Evolutionary conservation across 2,888 invertebrate species (phyloP).

Genomic region (Melikaiella ostensackeni): DNA sequence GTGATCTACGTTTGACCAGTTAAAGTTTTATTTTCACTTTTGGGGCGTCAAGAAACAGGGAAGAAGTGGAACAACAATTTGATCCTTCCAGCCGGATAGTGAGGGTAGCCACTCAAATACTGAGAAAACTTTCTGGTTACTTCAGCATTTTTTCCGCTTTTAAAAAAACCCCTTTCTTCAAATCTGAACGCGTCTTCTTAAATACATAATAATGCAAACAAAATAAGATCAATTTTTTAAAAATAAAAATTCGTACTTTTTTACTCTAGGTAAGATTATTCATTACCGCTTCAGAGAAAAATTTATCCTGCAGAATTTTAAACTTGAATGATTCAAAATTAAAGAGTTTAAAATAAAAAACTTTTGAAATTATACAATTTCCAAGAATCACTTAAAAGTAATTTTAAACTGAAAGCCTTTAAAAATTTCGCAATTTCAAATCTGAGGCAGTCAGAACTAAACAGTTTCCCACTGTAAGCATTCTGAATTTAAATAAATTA

Average conservation of each 20-base stretch:
- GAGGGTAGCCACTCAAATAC: background rate
- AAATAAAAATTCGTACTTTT: too few species aligned
- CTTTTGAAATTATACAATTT: too few species aligned
- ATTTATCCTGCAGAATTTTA: too few species aligned
- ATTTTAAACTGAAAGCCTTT: background rate
- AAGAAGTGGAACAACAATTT: background rate
- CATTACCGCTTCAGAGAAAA: too few species aligned
- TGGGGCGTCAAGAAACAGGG: background rate
- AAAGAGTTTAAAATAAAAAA: background rate
- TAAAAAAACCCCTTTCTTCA: too few species aligned
- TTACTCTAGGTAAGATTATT: too few species aligned
- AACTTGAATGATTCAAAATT: background rate
- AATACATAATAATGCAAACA: too few species aligned
- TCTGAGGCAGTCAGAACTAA: background rate
- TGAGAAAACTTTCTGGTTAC: background rate
- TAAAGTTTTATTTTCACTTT: background rate
- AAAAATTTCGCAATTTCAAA: background rate
- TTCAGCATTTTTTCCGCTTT: too few species aligned
- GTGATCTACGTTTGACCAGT: background rate
- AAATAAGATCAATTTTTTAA: too few species aligned
- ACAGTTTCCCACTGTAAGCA: too few species aligned
- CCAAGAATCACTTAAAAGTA: too few species aligned
- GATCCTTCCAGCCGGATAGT: background rate
- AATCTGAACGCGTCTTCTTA: too few species aligned
- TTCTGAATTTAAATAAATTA: background rate